Percentiles rank a stretch among this genome's conserved stretches.
Evolutionary conservation across 2,888 invertebrate genomes (phyloP).

Genomic region (Drosophila histrio): DNA sequence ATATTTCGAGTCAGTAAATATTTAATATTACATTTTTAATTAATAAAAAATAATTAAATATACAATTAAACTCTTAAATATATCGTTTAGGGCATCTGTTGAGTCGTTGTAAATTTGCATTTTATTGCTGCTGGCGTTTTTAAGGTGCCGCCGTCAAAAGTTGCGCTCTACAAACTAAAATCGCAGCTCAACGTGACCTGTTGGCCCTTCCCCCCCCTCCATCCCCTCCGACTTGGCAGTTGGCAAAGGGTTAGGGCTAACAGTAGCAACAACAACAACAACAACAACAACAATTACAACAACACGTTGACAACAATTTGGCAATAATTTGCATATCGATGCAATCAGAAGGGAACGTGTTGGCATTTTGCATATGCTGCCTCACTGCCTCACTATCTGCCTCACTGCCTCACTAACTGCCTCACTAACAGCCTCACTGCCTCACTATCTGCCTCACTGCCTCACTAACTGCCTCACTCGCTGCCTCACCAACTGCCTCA

Average conservation of each 20-base stretch:
- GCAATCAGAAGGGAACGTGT: slow-evolving; percentile 62
- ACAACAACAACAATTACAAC: slow-evolving; percentile 6
- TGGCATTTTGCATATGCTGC: slow-evolving; percentile 62
- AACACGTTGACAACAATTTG: slow-evolving; percentile 57
- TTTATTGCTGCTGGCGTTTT: slow-evolving; percentile 27
- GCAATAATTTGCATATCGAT: slow-evolving; percentile 73
- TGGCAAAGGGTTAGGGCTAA: slow-evolving; percentile 35
- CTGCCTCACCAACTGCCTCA: neutral
- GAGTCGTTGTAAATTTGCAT: neutral
- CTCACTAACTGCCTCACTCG: neutral
- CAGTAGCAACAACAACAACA: slow-evolving; percentile 44
- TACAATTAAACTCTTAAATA: too few species aligned
- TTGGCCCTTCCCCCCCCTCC: neutral
- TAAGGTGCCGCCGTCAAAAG: slow-evolving; percentile 63
- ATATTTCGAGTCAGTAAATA: too few species aligned
- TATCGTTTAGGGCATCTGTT: neutral
- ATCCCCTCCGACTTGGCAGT: neutral
- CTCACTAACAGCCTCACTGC: neutral
- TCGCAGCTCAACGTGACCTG: slow-evolving; percentile 43
- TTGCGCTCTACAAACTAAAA: slow-evolving; percentile 36
- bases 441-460: too few species aligned
- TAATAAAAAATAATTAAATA: too few species aligned
- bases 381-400: neutral
- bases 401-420: neutral
- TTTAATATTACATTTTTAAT: too few species aligned